Conservation (phyloP, 2,888 invertebrate genomes). For the Zygaena filipendulae region DNA sequence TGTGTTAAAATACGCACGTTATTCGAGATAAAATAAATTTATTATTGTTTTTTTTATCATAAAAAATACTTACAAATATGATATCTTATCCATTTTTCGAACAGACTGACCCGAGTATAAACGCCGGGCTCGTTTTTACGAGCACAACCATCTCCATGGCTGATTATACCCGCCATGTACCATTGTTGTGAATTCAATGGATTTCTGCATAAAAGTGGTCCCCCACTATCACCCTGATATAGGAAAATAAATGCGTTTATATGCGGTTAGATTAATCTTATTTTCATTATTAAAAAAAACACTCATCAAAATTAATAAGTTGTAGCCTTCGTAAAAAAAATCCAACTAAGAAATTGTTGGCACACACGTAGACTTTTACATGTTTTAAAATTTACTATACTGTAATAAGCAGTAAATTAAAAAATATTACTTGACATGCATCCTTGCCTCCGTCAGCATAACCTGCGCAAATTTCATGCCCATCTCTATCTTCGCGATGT, state of each 20-base stretch:
- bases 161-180: conserved; percentile 87
- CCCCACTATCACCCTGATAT: conserved; percentile 81
- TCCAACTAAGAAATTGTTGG: too few species aligned
- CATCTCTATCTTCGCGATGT: conserved; percentile 71
- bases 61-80: conserved; percentile 61
- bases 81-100: conserved; percentile 77
- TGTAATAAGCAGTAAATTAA: too few species aligned
- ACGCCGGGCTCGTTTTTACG: conserved; percentile 83
- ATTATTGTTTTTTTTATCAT: too few species aligned
- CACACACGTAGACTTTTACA: too few species aligned
- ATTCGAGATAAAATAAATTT: conserved; percentile 8
- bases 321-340: too few species aligned
- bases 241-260: too few species aligned
- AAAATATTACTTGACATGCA: conserved; percentile 79
- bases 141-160: conserved; percentile 89
- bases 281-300: too few species aligned
- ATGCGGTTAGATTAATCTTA: too few species aligned
- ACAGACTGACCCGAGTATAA: conserved; percentile 82
- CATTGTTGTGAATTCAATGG: conserved; percentile 74
- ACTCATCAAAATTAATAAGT: too few species aligned
- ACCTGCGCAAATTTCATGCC: conserved; percentile 83
- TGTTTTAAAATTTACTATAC: too few species aligned
- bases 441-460: conserved; percentile 79
- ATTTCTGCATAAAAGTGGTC: conserved; percentile 84
- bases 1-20: too few species aligned